Percentiles rank a stretch among this genome's conserved stretches.
Conservation (phyloP, 2,113 vertebrate species). For the Chauna torquata region DNA sequence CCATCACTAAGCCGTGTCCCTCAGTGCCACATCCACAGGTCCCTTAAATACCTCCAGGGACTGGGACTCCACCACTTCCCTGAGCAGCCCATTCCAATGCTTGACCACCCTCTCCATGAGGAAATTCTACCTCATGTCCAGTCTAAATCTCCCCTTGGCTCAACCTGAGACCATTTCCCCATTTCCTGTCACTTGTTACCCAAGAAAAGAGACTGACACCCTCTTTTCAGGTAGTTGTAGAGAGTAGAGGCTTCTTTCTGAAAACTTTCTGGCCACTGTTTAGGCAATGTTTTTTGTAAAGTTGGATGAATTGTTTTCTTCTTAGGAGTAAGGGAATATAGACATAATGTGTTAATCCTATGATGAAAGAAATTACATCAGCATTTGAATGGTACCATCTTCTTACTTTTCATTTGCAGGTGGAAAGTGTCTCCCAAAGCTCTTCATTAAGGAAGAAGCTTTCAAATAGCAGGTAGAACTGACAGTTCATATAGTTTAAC, state of each 20-base stretch:
- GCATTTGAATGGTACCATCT: background rate
- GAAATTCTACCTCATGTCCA: too few species aligned
- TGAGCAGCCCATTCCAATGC: too few species aligned
- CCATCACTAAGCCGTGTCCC: too few species aligned
- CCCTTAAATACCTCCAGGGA: too few species aligned
- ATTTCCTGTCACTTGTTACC: too few species aligned
- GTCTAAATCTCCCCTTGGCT: too few species aligned
- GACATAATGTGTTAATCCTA: background rate
- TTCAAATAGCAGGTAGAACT: constrained; percentile 33
- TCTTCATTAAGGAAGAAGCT: background rate
- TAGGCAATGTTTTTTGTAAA: background rate
- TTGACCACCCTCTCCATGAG: too few species aligned
- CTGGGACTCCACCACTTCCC: too few species aligned
- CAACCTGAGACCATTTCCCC: too few species aligned
- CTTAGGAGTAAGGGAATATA: background rate
- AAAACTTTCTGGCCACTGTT: background rate
- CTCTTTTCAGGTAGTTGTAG: background rate
- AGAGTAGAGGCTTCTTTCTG: background rate
- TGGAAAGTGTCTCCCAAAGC: background rate
- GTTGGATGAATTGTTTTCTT: background rate
- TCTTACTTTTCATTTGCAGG: background rate
- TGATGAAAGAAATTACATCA: background rate
- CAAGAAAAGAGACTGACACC: background rate
- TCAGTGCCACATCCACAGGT: too few species aligned
- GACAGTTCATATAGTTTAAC: constrained; percentile 18